Conservation (phyloP, 2,888 invertebrate species). For the Periphyllus acericola region DNA sequence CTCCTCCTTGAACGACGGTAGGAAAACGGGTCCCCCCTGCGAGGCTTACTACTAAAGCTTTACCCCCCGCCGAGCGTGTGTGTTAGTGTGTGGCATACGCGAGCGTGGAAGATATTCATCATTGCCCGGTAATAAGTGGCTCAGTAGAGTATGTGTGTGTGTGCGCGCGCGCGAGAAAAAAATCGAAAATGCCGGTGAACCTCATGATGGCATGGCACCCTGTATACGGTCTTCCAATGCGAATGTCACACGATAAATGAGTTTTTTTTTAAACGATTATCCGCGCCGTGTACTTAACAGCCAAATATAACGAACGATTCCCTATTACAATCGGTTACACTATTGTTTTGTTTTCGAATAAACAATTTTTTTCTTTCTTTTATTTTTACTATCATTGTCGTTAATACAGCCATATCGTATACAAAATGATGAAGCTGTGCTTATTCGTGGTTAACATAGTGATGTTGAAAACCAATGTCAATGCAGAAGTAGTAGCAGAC, state of each 20-base stretch:
- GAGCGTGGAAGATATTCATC: slow-evolving; percentile 39
- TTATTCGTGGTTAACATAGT: not conserved
- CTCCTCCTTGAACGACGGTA: not conserved
- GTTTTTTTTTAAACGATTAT: not conserved
- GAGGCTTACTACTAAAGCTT: not conserved
- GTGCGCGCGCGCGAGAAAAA: slow-evolving; percentile 23
- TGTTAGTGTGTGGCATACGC: not conserved
- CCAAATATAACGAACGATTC: too few relatives aligned
- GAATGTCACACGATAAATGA: not conserved
- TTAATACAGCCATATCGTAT: not conserved
- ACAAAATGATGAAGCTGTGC: not conserved
- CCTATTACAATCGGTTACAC: too few relatives aligned
- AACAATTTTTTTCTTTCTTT: not conserved
- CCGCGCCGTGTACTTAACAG: too few relatives aligned
- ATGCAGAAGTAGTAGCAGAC: not conserved
- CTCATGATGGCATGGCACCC: not conserved
- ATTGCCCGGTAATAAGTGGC: slow-evolving; percentile 54
- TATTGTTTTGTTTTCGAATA: not conserved
- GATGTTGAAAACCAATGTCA: not conserved
- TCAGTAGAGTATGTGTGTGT: slow-evolving; percentile 37
- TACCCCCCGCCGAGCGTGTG: not conserved
- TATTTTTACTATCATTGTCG: not conserved
- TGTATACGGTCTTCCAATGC: not conserved
- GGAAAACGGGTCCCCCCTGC: not conserved
- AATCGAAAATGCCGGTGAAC: slow-evolving; percentile 36